Evolutionary conservation across 2,797 vertebrate genomes (phyloP), one percentile per base, ranked within the genome.

Genomic region (Potorous gilbertii): DNA sequence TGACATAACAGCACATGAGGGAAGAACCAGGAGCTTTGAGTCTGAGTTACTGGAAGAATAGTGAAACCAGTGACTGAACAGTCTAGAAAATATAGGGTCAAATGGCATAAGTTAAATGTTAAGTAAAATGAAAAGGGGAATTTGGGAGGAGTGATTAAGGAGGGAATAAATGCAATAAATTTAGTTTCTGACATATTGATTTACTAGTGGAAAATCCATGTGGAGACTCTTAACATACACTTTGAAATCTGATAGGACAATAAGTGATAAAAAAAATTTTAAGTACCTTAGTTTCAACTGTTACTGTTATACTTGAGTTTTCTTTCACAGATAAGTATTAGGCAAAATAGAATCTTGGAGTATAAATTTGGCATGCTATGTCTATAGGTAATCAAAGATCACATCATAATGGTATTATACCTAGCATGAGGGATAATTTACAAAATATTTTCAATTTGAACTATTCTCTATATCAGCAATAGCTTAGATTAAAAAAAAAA

Each of bases 401-500:
- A 29, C 95, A 14, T 93, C 90, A 97, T 34, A 94, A 57, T 46
- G 31, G 1, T 91, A 27, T 90, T n/a, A 74, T 54, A 92, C 54
- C n/a, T 92, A 66, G 66, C 92, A 94, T 55, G 29, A 74, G 54
- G 56, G 50, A 74, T 74, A 59, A 59, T 92, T 96, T 55, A 94
- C 89, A n/a, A 98, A 98, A 96, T 62, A 93, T 96, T 96, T 90
- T 91, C 92, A 92, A 93, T 96, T 96, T 90, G 94, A 95, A 92
- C 28, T 81, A 92, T 96, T 96, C 97, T 96, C 92, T 92, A 54
- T 95, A 96, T 94, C 90, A 94, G n/a, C 46, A 29, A 90, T 91
- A 27, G 54, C 94, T 66, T 95, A 93, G 95, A 91, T 96, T 94
- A 90, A 94, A 94, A 66, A 57, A 5, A 56, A 56, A 16, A 56